A percentile compares a stretch with the other conserved stretches of the same genome.
These are phyloP conservation scores for Zaprionus inermis DNA, from an alignment of 1,140 invertebrate species.

Conservation along the genomic window DNA sequence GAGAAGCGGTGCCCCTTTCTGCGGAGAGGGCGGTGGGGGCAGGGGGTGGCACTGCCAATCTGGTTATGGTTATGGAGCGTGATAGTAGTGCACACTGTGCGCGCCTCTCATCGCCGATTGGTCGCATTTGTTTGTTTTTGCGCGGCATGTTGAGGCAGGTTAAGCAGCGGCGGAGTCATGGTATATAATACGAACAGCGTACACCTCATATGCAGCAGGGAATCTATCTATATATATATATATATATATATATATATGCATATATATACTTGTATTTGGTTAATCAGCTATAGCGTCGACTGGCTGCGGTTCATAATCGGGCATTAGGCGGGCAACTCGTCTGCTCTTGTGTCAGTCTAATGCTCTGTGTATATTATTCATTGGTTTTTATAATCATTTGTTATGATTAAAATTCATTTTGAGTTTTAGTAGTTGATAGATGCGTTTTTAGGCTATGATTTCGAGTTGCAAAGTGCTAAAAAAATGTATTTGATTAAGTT, in stretches of 20 bases:
- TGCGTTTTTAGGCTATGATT: neutral
- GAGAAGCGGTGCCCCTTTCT: neutral
- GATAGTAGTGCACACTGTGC: slow-evolving; percentile 52
- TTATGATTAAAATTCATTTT: neutral
- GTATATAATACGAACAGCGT: slow-evolving; percentile 28
- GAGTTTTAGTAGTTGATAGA: neutral
- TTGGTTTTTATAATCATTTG: neutral
- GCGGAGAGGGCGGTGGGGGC: neutral
- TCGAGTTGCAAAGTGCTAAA: neutral
- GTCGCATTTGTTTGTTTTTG: slow-evolving; percentile 73
- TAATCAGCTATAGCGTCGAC: slow-evolving; percentile 31
- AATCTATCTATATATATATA: too few relatives aligned
- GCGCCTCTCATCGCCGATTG: slow-evolving; percentile 60
- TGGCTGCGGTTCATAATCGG: slow-evolving; percentile 35
- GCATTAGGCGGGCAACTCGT: neutral
- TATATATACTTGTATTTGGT: slow-evolving; percentile 25
- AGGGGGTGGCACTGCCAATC: slow-evolving; percentile 38
- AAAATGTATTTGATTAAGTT: neutral
- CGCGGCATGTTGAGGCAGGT: slow-evolving; percentile 60
- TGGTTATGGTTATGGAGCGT: slow-evolving; percentile 70
- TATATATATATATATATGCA: neutral
- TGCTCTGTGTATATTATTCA: neutral
- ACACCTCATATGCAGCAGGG: too few relatives aligned
- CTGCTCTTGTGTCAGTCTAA: neutral
- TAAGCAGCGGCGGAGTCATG: slow-evolving; percentile 50